Conservation (phyloP, 2,888 invertebrate genomes). For the Ormyrus pomaceus region DNA sequence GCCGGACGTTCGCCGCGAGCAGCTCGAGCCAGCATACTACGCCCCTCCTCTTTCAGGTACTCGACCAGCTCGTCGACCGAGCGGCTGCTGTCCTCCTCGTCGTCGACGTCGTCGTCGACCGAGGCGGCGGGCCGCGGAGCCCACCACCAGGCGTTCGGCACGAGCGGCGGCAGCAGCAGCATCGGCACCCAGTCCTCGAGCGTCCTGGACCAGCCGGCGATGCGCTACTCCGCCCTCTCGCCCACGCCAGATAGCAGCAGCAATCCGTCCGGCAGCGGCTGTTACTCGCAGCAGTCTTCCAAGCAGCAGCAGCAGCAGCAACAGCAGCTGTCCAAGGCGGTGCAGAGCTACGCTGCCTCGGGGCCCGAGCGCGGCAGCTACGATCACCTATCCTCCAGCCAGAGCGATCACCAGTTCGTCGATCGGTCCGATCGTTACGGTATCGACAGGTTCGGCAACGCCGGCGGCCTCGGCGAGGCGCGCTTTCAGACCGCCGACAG, state of each 20-base stretch:
- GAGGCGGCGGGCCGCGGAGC: constrained; percentile 60
- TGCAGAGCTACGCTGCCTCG: constrained; percentile 58
- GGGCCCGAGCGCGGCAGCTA: constrained; percentile 59
- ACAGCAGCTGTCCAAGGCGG: constrained; percentile 68
- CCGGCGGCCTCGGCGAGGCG: constrained; percentile 50
- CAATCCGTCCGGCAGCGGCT: constrained; percentile 55
- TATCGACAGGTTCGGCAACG: constrained; percentile 56
- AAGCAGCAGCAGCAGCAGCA: constrained; percentile 67
- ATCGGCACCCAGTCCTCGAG: constrained; percentile 63
- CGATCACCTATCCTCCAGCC: constrained; percentile 57
- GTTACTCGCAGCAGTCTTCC: constrained; percentile 57
- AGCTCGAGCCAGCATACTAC: too few relatives aligned
- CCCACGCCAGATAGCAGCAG: constrained; percentile 63
- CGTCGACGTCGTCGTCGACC: constrained; percentile 66
- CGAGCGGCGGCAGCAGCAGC: constrained; percentile 58
- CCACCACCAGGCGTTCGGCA: constrained; percentile 57
- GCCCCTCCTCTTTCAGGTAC: constrained; percentile 55
- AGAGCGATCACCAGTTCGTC: constrained; percentile 59
- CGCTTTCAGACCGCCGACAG: constrained; percentile 66
- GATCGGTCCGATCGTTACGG: constrained; percentile 53
- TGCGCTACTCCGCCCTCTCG: constrained; percentile 63
- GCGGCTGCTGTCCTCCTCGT: constrained; percentile 68
- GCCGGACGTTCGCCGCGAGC: too few relatives aligned
- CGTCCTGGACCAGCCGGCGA: constrained; percentile 50
- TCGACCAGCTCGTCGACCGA: constrained; percentile 69